Conservation (phyloP, 37 sponge, comb jelly and placozoan species). For the Eunapius fragilis region DNA sequence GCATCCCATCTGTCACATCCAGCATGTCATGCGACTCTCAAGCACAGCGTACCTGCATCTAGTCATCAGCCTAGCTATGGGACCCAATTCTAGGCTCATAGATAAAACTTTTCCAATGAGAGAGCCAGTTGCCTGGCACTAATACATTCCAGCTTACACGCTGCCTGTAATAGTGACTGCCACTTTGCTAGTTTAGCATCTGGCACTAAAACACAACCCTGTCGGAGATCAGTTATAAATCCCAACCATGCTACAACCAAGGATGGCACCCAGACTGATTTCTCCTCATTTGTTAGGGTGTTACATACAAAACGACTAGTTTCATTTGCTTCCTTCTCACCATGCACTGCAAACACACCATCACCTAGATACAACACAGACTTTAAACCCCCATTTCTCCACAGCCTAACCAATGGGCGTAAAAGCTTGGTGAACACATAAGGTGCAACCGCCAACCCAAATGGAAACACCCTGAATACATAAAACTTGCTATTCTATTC, state of each 20-base stretch:
- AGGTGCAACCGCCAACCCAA: conserved; percentile 18
- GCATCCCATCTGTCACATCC: not conserved
- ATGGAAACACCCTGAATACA: conserved; percentile 12
- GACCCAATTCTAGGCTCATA: not conserved
- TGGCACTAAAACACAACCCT: no score
- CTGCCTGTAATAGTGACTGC: no score
- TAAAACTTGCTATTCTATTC: not conserved
- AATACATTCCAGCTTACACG: no score
- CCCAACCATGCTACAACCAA: no score
- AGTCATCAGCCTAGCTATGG: not conserved
- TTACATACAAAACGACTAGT: not conserved
- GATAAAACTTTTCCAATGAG: not conserved
- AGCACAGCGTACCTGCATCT: conserved; percentile 8
- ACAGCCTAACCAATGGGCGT: conserved; percentile 4
- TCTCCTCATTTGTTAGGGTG: not conserved
- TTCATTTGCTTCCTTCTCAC: not conserved
- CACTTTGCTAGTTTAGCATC: no score
- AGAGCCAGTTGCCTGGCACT: no score
- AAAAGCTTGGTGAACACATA: conserved; percentile 23
- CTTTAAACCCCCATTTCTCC: not conserved
- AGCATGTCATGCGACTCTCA: not conserved
- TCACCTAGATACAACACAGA: conserved; percentile 22
- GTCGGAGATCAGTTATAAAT: no score
- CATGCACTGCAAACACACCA: not conserved
- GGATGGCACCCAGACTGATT: not conserved